phyloP scores from a whole-genome alignment of 2,888 invertebrate species.

The Kryphioiulus occultus region DNA sequence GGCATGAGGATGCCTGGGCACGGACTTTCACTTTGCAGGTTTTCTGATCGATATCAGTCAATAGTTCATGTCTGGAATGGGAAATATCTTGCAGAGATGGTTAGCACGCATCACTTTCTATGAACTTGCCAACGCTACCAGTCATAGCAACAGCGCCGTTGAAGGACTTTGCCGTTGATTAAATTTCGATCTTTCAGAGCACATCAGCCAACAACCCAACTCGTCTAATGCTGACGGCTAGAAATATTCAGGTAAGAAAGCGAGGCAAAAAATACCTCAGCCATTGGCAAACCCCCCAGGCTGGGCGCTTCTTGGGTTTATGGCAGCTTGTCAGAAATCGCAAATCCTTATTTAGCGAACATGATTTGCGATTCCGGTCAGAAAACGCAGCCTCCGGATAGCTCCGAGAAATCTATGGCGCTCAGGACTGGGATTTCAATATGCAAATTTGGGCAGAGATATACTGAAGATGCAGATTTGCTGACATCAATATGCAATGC shows the following conservation, averaged over 20 bases:
- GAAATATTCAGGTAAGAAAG: slow-evolving; percentile 10
- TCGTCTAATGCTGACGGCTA: neutral
- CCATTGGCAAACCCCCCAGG: neutral
- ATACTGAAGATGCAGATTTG: no score
- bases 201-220: slow-evolving; percentile 9
- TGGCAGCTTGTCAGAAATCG: neutral
- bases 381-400: neutral
- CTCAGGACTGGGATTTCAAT: neutral
- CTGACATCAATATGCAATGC: neutral
- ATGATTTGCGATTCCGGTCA: neutral
- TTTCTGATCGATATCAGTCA: slow-evolving; percentile 40
- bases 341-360: neutral
- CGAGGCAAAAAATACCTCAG: neutral
- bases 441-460: neutral
- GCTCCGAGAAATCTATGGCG: neutral
- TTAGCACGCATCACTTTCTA: slow-evolving; percentile 18
- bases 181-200: slow-evolving; percentile 36
- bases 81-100: slow-evolving; percentile 7
- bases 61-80: slow-evolving; percentile 40
- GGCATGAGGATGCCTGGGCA: neutral
- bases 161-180: slow-evolving; percentile 39
- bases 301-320: neutral
- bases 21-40: slow-evolving; percentile 26
- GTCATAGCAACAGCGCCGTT: slow-evolving; percentile 18
- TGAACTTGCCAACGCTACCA: slow-evolving; percentile 20